These are phyloP conservation scores for Cydia pomonella DNA, from an alignment of 1,140 invertebrate genomes.

Conservation along the genomic window DNA sequence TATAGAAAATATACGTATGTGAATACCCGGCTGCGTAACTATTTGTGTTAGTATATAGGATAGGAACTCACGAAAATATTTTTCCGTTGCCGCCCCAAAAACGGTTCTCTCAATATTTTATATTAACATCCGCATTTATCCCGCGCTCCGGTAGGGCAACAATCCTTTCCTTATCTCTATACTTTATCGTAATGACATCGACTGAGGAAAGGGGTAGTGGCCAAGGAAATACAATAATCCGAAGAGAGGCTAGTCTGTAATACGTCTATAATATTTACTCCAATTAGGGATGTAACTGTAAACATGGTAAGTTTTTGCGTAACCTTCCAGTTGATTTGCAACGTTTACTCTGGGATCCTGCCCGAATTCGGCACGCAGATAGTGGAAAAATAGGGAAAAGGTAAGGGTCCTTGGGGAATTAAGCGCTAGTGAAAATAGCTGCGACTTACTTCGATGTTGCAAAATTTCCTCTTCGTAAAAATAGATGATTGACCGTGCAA, in stretches of 20 bases:
- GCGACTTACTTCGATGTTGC: neutral
- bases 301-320: neutral
- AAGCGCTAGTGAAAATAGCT: slow-evolving; percentile 5
- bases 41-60: neutral
- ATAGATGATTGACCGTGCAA: neutral
- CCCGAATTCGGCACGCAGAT: slow-evolving; percentile 4
- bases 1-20: neutral
- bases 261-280: slow-evolving; percentile 19
- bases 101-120: slow-evolving; percentile 34
- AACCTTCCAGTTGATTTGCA: neutral
- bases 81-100: slow-evolving; percentile 12
- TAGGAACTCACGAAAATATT: slow-evolving; percentile 28
- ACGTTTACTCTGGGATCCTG: neutral
- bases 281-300: slow-evolving; percentile 18
- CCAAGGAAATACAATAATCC: slow-evolving; percentile 16
- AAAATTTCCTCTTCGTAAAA: neutral
- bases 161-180: slow-evolving; percentile 36
- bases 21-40: neutral
- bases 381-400: slow-evolving; percentile 24
- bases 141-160: slow-evolving; percentile 28
- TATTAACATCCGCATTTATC: slow-evolving; percentile 34
- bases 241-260: slow-evolving; percentile 4
- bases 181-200: slow-evolving; percentile 37
- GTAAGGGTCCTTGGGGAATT: slow-evolving; percentile 15
- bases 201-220: slow-evolving; percentile 24